Evolutionary conservation across 1,140 invertebrate genomes (phyloP).

Genomic region (Drosophila saltans): DNA sequence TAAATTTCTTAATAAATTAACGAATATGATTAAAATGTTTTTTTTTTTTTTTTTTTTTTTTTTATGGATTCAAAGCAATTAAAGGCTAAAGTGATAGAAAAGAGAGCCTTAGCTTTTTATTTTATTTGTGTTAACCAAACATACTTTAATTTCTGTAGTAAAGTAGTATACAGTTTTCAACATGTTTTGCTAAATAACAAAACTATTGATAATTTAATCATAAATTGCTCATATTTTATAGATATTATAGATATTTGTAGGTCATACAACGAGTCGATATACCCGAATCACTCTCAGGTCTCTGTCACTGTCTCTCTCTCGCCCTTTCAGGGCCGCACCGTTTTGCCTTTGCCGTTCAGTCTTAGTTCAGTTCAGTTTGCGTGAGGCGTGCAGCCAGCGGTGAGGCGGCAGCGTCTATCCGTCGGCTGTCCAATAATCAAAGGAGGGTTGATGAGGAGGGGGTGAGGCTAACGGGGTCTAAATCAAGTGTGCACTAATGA

Average conservation of each 20-base stretch:
- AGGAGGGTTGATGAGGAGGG: neutral
- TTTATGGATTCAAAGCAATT: too few relatives aligned
- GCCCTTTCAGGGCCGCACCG: neutral
- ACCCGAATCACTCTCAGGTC: neutral
- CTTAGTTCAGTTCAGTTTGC: neutral
- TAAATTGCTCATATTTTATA: neutral
- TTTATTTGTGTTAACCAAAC: too few relatives aligned
- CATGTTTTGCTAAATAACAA: too few relatives aligned
- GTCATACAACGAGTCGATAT: neutral
- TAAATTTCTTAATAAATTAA: too few relatives aligned
- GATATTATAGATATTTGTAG: neutral
- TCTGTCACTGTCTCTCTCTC: neutral
- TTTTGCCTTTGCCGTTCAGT: neutral
- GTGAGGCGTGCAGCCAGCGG: neutral
- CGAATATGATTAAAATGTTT: too few relatives aligned
- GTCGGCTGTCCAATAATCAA: neutral
- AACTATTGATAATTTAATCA: too few relatives aligned
- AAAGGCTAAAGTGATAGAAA: too few relatives aligned
- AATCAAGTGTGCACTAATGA: slow-evolving; percentile 71
- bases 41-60: too few relatives aligned
- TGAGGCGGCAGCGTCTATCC: neutral
- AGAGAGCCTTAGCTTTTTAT: too few relatives aligned
- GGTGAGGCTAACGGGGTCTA: slow-evolving; percentile 13
- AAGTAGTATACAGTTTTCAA: too few relatives aligned
- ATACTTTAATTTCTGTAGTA: too few relatives aligned